Percentiles rank a stretch among this genome's conserved stretches.
These are phyloP conservation scores for Gobio occitaniae DNA, from an alignment of 2,797 vertebrate genomes.

Conservation along the genomic window DNA sequence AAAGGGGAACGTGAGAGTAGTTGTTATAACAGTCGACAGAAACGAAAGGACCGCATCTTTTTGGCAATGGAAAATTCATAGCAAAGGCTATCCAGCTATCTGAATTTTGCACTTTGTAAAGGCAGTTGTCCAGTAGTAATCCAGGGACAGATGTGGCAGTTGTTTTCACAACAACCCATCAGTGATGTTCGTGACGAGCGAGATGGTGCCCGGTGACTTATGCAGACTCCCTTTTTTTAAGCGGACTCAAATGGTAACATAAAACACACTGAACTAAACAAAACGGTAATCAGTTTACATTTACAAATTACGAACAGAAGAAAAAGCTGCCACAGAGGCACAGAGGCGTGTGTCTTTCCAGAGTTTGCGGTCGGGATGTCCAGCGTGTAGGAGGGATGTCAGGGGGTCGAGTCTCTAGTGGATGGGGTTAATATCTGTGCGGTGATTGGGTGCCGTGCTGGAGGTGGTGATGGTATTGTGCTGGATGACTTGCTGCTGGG, in stretches of 20 bases:
- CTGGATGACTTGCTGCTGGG: conserved; percentile 99
- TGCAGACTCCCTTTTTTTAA: conserved; percentile 84
- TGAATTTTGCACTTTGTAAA: conserved; percentile 60
- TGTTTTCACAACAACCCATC: conserved; percentile 26
- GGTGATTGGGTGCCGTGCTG: conserved; percentile 90
- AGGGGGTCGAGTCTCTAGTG: conserved; percentile 81
- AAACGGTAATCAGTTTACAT: conserved; percentile 71
- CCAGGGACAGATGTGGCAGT: conserved; percentile 31
- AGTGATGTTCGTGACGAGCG: conserved; percentile 62
- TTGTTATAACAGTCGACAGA: conserved; percentile 38
- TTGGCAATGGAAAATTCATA: conserved; percentile 70
- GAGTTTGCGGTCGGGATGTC: conserved; percentile 58
- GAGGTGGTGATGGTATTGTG: conserved; percentile 99
- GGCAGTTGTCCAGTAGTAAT: conserved; percentile 59
- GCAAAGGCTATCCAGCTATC: conserved; percentile 57
- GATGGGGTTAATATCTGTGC: conserved; percentile 98
- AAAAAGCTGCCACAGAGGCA: conserved; percentile 50
- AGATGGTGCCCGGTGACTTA: conserved; percentile 84
- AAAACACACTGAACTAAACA: conserved; percentile 81
- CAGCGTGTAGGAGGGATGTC: conserved; percentile 21
- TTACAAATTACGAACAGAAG: conserved; percentile 60
- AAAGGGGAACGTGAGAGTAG: conserved; percentile 34
- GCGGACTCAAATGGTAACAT: conserved; percentile 68
- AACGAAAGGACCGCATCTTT: conserved; percentile 55
- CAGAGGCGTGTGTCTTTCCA: conserved; percentile 50